A percentile compares a stretch with the other conserved stretches of the same genome.
Conservation (phyloP, 1,140 invertebrate species). For the Gerris buenoi region DNA sequence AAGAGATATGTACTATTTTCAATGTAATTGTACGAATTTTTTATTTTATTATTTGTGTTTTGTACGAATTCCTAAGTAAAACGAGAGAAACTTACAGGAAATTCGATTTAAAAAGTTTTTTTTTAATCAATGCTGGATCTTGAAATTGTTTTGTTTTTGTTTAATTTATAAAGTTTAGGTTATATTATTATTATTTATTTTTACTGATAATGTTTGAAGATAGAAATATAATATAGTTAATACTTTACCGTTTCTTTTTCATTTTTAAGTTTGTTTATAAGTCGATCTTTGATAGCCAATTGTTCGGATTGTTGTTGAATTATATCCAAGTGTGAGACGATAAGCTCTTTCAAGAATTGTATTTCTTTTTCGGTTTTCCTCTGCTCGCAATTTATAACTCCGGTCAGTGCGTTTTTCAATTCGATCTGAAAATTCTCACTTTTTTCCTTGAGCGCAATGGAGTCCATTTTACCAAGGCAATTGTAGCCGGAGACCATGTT, state of each 20-base stretch:
- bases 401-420: not conserved
- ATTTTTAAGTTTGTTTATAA: constrained; percentile 39
- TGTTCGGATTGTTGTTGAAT: constrained; percentile 59
- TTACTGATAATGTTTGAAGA: too few species aligned
- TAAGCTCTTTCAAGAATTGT: constrained; percentile 44
- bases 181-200: too few species aligned
- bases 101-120: too few species aligned
- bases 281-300: constrained; percentile 47
- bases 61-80: too few species aligned
- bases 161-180: too few species aligned
- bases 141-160: too few species aligned
- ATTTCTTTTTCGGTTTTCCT: constrained; percentile 33
- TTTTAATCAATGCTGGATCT: too few species aligned
- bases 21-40: too few species aligned
- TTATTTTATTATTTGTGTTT: too few species aligned
- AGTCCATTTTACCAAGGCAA: not conserved
- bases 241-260: constrained; percentile 52
- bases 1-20: too few species aligned
- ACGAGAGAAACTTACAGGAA: too few species aligned
- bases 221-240: too few species aligned
- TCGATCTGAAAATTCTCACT: not conserved
- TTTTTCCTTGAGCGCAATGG: not conserved
- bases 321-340: constrained; percentile 52
- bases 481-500: constrained; percentile 1
- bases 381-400: not conserved